Evolutionary conservation across 2,113 vertebrate species (phyloP), one percentile per base, ranked within the genome.

Genomic region (Colinus virginianus): DNA sequence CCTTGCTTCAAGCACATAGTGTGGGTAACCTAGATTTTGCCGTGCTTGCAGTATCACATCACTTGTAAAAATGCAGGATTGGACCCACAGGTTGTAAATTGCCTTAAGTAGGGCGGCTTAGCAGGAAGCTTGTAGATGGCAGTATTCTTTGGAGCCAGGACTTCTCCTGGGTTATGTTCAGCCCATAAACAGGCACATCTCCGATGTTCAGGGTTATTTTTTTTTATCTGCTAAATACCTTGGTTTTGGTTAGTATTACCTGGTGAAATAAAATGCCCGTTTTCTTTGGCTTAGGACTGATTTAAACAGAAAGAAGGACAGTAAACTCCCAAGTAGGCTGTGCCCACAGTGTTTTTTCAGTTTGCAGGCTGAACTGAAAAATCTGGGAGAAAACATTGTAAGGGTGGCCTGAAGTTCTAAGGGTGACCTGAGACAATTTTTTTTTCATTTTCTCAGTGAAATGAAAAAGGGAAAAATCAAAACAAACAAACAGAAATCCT

Each of bases 311-410:
- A 92, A 18, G 49, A 77, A 67, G 59, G 64, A 55, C 42, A 71
- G 43, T 61, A 53, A 69, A 40, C 42, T 78, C 84, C 53, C 11
- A 30, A 49, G 92, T 68, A 93, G 96, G 92, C 88, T 92, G 92
- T 93, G 83, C 94, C 90, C 92, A 86, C 69, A 11, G 46, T 53
- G 40, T 7, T 88, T 93, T 93, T 92, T 94, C 96, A 87, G 95
- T 96, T 96, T 93, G 96, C 96, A 0, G 96, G 96, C 62, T 90
- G 77, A 96, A 96, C 94, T 96, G 96, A 94, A 92, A 94, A 86
- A 78, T 75, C 13, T 49, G 56, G 87, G 76, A 63, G 42, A 81
- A 94, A 78, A 74, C 0, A 17, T 79, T 51, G 1, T 84, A 81
- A 78, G n/a, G 69, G 72, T 92, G 48, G 78, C 75, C 75, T 40